Percentiles rank a stretch among this genome's conserved stretches.
These are phyloP conservation scores for Glaucidium brasilianum DNA, from an alignment of 2,113 vertebrate species.

Conservation along the genomic window DNA sequence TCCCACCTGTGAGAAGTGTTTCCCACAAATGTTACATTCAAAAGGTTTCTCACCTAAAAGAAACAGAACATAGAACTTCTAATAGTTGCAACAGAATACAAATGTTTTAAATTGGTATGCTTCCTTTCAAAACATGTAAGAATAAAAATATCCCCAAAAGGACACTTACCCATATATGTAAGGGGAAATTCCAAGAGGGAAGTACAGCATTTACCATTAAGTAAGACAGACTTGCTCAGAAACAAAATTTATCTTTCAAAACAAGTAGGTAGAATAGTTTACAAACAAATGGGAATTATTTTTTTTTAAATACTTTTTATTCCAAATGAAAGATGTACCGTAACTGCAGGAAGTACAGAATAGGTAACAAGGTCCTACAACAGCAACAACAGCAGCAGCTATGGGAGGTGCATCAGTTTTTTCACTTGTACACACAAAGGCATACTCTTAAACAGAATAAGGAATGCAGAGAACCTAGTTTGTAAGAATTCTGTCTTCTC, in stretches of 20 bases:
- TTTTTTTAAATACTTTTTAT: background rate
- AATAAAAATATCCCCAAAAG: background rate
- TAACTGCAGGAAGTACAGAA: background rate
- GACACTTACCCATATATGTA: background rate
- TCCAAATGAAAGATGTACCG: background rate
- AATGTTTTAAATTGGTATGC: background rate
- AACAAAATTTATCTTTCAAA: background rate
- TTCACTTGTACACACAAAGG: background rate
- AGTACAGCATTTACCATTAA: background rate
- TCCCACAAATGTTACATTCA: conserved; percentile 96
- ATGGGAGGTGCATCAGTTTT: background rate
- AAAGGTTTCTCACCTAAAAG: conserved; percentile 97
- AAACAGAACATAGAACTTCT: conserved; percentile 60
- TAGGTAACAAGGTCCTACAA: background rate
- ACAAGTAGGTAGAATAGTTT: background rate
- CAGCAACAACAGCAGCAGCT: background rate
- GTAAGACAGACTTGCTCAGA: background rate
- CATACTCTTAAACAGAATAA: background rate
- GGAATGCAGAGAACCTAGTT: background rate
- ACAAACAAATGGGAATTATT: background rate
- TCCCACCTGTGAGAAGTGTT: conserved; percentile 96
- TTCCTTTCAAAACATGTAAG: background rate
- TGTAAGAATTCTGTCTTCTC: background rate
- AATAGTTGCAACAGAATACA: conserved; percentile 29
- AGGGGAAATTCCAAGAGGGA: background rate